Percentiles rank a stretch among this genome's conserved stretches.
These are phyloP conservation scores for Eubasilissa splendida DNA, from an alignment of 2,888 invertebrate genomes.

Conservation along the genomic window DNA sequence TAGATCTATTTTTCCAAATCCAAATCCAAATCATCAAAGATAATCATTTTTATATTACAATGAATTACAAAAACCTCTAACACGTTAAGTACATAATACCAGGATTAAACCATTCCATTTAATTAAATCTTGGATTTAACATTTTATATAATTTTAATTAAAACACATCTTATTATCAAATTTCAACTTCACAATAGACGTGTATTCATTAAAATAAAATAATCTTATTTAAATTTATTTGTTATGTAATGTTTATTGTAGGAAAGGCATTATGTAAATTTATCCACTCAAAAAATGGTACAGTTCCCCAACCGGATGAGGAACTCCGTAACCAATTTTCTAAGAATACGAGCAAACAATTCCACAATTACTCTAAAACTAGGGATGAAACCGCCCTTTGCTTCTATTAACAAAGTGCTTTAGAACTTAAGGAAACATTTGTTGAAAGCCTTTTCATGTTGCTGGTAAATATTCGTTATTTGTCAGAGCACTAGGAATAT, in stretches of 20 bases:
- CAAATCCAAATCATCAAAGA: too few relatives aligned
- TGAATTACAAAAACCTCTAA: too few relatives aligned
- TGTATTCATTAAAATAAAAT: neutral
- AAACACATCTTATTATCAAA: neutral
- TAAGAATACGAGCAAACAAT: neutral
- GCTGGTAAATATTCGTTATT: constrained; percentile 15
- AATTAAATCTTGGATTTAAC: too few relatives aligned
- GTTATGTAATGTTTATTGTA: neutral
- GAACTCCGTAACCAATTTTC: neutral
- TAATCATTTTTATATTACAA: too few relatives aligned
- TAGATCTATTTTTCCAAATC: too few relatives aligned
- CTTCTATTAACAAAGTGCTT: constrained; percentile 24
- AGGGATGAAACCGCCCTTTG: constrained; percentile 24
- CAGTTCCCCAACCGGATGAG: too few relatives aligned
- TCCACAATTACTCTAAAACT: constrained; percentile 21
- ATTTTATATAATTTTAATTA: neutral
- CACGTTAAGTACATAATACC: too few relatives aligned
- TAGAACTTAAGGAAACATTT: constrained; percentile 11
- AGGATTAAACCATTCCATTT: too few relatives aligned
- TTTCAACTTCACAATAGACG: neutral
- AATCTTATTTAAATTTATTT: neutral
- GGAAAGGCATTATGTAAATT: too few relatives aligned
- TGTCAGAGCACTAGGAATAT: neutral
- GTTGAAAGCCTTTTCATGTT: constrained; percentile 33
- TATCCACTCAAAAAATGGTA: too few relatives aligned